phyloP scores from a whole-genome alignment of 2,113 vertebrate genomes.

The Myotis brandtii region DNA sequence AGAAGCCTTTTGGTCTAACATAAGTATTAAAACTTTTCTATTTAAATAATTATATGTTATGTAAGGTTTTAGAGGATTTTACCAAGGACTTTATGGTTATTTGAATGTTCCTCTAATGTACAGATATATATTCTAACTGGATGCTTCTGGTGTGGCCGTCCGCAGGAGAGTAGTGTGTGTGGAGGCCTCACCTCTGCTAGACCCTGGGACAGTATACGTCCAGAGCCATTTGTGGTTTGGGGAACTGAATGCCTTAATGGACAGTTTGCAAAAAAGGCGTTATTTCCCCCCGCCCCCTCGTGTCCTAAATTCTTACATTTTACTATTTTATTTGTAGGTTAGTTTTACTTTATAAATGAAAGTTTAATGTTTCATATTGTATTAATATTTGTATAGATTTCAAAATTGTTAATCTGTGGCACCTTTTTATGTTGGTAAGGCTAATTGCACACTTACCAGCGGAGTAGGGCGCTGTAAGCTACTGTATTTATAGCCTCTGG shows the following conservation, averaged over 20 bases:
- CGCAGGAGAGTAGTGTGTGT: not conserved
- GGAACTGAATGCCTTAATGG: slow-evolving; percentile 4
- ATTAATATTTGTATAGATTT: slow-evolving; percentile 37
- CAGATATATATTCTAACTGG: not conserved
- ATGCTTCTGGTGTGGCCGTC: not conserved
- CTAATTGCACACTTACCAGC: not conserved
- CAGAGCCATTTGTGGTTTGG: not conserved
- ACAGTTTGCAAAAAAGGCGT: not conserved
- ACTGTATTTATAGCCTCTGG: slow-evolving; percentile 9
- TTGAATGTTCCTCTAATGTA: not conserved
- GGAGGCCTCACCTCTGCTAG: not conserved
- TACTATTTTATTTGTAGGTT: slow-evolving; percentile 42
- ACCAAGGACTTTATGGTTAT: not conserved
- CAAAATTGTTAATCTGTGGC: slow-evolving; percentile 53
- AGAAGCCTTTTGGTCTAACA: slow-evolving; percentile 26
- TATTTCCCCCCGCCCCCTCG: not conserved
- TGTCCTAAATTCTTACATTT: not conserved
- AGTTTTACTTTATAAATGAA: slow-evolving; percentile 39
- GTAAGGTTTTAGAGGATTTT: slow-evolving; percentile 5
- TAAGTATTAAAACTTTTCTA: slow-evolving; percentile 31
- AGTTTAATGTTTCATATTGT: slow-evolving; percentile 39
- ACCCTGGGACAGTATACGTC: not conserved
- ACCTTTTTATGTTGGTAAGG: not conserved
- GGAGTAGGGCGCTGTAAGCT: not conserved
- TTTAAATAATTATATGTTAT: not conserved